Base-by-base conservation (phyloP, 2,797 vertebrate genomes). In the Acanthurus lineatus region DNA sequence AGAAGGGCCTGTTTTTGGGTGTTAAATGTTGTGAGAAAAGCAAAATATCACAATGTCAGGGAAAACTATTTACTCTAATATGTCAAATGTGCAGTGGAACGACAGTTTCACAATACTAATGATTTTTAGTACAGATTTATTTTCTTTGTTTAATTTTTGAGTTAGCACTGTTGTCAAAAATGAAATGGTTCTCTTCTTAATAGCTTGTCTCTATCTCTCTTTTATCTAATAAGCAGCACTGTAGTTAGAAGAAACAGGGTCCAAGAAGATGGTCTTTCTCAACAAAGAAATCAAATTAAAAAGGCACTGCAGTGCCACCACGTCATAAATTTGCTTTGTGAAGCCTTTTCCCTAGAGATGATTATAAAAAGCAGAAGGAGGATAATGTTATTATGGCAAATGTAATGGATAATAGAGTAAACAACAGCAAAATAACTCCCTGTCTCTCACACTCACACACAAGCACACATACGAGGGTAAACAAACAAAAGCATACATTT, bases 221-320 rank as follows among this genome's bases (percentile, higher is more conserved):
- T 28, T 40, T 12, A 51, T 61, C 19, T n/a, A 48, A 82, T 66
- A 52, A 73, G 42, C 19, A 38, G 0, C 6, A 22, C 7, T 6
- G 25, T 56, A 11, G 38, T 58, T 40, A 60, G 63, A 67, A 66
- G 45, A 65, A 22, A 20, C 54, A 57, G 65, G 45, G 51, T 54
- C 44, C 17, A 16, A 20, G 5, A 12, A 68, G 20, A 60, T 53
- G 32, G n/a, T 42, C 25, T 42, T 61, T 64, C 79, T 76, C 38
- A 49, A 57, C 9, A 4, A 53, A 73, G 32, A 68, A 70, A 65
- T 72, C 53, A 15, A 80, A 75, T 75, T 69, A 48, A 77, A 78
- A 70, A 64, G 53, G 25, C 51, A 49, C 53, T 51, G 40, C 11
- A 79, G 56, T 25, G 51, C 40, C 40, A 64, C 48, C 14, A 0